These are phyloP conservation scores for Lophochroa leadbeateri DNA, from an alignment of 2,113 vertebrate genomes.

Conservation along the genomic window DNA sequence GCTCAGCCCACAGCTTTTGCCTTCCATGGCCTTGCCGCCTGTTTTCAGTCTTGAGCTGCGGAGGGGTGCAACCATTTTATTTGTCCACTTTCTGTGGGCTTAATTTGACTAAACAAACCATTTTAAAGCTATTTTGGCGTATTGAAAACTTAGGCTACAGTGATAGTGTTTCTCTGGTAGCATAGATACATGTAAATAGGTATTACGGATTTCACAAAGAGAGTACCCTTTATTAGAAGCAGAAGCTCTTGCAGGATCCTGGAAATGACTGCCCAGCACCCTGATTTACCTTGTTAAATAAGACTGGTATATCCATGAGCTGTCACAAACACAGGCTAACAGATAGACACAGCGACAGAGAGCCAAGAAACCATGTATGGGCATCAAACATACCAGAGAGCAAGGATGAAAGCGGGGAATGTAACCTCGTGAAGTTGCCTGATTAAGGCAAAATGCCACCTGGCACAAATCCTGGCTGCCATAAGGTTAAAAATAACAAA, in stretches of 20 bases:
- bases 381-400: background rate
- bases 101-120: background rate
- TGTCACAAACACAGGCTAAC: background rate
- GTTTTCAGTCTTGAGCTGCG: background rate
- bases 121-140: background rate
- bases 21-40: background rate
- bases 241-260: background rate
- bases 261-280: background rate
- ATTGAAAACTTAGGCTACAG: background rate
- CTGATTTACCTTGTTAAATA: background rate
- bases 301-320: background rate
- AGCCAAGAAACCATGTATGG: constrained; percentile 24
- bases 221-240: background rate
- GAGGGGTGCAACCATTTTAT: background rate
- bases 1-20: background rate
- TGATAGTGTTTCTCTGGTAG: background rate
- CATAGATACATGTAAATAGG: background rate
- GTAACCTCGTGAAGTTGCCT: background rate
- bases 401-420: background rate
- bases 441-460: constrained; percentile 22
- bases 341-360: background rate
- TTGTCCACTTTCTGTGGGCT: background rate
- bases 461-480: constrained; percentile 22
- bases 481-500: constrained; percentile 47
- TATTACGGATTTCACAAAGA: background rate